Conservation (phyloP, 2,797 vertebrate genomes). For the Cichlasoma orientale region DNA sequence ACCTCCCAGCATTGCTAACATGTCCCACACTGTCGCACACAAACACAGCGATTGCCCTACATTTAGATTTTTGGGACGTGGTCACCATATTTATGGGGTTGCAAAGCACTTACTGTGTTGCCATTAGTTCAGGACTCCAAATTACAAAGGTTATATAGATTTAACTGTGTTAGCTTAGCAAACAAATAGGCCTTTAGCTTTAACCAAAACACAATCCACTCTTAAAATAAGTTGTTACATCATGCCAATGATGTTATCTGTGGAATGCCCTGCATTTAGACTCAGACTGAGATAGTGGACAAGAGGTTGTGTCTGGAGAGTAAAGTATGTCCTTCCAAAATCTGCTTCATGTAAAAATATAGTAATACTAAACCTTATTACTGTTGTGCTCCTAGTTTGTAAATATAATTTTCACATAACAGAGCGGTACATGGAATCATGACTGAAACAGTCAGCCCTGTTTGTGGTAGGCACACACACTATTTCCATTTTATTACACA, state of each 20-base stretch:
- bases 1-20: not conserved
- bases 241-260: conserved; percentile 56
- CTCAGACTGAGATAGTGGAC: conserved; percentile 28
- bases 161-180: not conserved
- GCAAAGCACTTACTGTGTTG: not conserved
- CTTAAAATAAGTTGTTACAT: conserved; percentile 42
- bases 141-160: not conserved
- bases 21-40: not conserved
- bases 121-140: not conserved
- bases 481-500: not conserved
- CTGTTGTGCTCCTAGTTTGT: not conserved
- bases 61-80: not conserved
- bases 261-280: conserved; percentile 67
- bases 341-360: not conserved
- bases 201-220: not conserved
- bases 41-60: not conserved
- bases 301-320: conserved; percentile 23
- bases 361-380: not conserved
- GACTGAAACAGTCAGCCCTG: not conserved
- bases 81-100: no score
- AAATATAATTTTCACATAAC: not conserved
- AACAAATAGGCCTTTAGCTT: not conserved
- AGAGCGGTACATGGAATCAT: not conserved
- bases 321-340: not conserved
- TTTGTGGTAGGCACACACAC: not conserved